Conservation (phyloP, 2,113 vertebrate genomes). For the Gopherus evgoodei region DNA sequence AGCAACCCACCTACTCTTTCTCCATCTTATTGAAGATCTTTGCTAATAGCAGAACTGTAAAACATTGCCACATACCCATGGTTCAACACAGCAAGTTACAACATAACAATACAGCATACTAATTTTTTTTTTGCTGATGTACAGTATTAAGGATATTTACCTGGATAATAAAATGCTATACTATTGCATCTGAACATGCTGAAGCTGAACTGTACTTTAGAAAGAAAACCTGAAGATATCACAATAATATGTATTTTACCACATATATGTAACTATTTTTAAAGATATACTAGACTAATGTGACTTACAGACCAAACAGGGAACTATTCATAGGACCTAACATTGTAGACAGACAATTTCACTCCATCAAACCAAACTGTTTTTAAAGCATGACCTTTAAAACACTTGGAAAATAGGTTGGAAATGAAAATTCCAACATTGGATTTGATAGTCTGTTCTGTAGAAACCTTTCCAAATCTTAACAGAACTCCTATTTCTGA, state of each 20-base stretch:
- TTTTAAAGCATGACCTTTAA: neutral
- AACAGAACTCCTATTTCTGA: neutral
- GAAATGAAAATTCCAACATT: neutral
- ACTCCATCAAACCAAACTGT: neutral
- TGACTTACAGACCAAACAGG: neutral
- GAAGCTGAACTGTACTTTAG: slow-evolving; percentile 14
- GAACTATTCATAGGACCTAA: too few relatives aligned
- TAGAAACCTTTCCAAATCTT: neutral
- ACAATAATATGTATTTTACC: neutral
- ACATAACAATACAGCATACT: slow-evolving; percentile 16
- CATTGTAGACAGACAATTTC: neutral
- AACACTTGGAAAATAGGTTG: neutral
- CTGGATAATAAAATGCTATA: neutral
- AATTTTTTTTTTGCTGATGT: slow-evolving; percentile 22
- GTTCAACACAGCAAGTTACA: slow-evolving; percentile 12
- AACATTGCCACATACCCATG: neutral
- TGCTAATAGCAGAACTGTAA: neutral
- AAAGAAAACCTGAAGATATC: neutral
- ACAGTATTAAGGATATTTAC: neutral
- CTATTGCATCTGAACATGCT: slow-evolving; percentile 3
- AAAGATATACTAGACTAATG: neutral
- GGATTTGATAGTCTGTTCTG: neutral
- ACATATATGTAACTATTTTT: accelerated
- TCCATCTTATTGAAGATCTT: neutral
- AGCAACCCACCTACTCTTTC: neutral